phyloP scores from a whole-genome alignment of 35 echinoderm and acorn worm genomes.

The Lytechinus pictus region DNA sequence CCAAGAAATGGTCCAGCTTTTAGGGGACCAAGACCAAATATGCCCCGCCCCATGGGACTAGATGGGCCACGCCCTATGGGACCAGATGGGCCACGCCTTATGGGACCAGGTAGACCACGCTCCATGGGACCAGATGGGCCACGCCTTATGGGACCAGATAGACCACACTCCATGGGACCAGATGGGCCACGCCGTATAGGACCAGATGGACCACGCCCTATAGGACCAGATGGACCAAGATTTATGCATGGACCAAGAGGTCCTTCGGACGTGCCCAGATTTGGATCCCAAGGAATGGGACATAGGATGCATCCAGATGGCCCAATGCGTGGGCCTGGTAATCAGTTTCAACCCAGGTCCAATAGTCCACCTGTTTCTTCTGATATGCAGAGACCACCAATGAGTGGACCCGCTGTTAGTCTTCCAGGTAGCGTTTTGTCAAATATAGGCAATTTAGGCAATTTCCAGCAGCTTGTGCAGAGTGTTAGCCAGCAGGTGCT shows the following conservation, averaged over 20 bases:
- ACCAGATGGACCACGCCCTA: no score
- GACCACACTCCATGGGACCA: not conserved
- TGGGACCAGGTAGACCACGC: constrained; percentile 30
- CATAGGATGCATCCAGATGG: constrained; percentile 24
- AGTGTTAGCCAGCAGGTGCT: not conserved
- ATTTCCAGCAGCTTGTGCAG: constrained; percentile 40
- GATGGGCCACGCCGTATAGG: no score
- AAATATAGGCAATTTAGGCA: constrained; percentile 29
- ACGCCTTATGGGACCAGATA: constrained; percentile 42
- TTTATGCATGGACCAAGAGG: constrained; percentile 3
- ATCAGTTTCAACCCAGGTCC: not conserved
- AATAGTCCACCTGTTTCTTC: constrained; percentile 27
- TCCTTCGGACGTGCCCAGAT: not conserved
- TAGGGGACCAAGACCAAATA: not conserved
- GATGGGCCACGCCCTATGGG: constrained; percentile 2
- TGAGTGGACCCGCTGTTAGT: not conserved
- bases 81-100: constrained; percentile 25
- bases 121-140: constrained; percentile 44
- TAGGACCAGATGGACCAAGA: not conserved
- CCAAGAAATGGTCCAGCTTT: constrained; percentile 9
- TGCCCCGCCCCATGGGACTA: not conserved
- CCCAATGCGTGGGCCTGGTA: not conserved
- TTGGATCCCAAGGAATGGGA: not conserved
- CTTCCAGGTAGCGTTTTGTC: not conserved
- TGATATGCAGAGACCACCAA: not conserved